Conservation (phyloP, 2,888 invertebrate genomes). For the Caenorhabditis sp. region DNA sequence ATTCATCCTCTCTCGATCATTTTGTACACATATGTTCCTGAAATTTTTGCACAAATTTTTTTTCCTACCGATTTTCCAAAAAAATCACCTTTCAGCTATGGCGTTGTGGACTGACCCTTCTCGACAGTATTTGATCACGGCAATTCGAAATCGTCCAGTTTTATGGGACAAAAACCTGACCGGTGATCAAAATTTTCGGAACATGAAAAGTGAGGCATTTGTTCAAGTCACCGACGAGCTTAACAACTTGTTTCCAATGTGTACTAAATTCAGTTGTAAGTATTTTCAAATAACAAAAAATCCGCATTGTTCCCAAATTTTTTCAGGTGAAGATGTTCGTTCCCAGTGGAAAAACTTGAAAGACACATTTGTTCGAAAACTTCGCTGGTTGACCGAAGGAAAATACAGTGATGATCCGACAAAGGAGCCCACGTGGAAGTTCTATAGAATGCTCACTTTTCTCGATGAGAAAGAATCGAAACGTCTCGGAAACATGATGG, state of each 20-base stretch:
- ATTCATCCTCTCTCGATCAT: neutral
- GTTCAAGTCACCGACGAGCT: conserved; percentile 17
- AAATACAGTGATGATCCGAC: conserved; percentile 50
- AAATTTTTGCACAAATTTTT: no score
- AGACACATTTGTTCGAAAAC: conserved; percentile 57
- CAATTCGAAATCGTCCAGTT: conserved; percentile 27
- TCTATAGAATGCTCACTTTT: conserved; percentile 52
- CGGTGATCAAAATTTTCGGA: conserved; percentile 20
- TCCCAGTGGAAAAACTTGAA: conserved; percentile 61
- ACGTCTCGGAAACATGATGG: neutral
- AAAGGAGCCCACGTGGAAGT: conserved; percentile 60
- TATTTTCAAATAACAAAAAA: neutral
- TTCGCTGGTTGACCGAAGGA: conserved; percentile 54
- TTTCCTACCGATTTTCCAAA: no score
- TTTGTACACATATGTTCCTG: no score
- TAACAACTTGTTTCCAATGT: conserved; percentile 16
- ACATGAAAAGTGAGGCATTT: conserved; percentile 12
- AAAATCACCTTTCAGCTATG: conserved; percentile 38
- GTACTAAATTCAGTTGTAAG: conserved; percentile 19
- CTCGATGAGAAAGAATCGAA: conserved; percentile 49
- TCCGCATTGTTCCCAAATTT: no score
- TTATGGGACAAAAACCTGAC: conserved; percentile 28
- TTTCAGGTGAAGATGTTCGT: conserved; percentile 50
- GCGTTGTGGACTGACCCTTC: conserved; percentile 57
- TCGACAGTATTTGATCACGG: conserved; percentile 43